Base-by-base conservation (phyloP, 1,140 invertebrate species). In the Drosophila bocqueti region DNA sequence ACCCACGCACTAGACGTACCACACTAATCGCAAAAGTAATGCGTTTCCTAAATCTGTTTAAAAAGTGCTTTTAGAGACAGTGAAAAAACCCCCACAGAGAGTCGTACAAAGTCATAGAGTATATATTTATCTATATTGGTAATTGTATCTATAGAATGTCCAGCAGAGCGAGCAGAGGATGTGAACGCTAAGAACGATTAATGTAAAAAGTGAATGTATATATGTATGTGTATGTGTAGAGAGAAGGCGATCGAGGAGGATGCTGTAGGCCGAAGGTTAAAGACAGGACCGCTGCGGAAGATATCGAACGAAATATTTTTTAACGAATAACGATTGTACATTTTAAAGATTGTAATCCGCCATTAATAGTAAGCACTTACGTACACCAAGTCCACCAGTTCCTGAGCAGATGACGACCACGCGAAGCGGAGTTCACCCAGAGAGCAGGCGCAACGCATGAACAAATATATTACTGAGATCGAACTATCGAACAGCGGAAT, bases 1-100 rank as follows among this genome's bases (percentile, higher is more conserved):
- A 80, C 61, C 85, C 91, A 79, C 91, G 91, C 89, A 82, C 85
- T 87, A 84, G 89, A 92, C 89, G 89, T 85, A 87, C 85, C 74
- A 87, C 85, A 77, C 69, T 92, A 65, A 87, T 91, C 72, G 73
- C 77, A 74, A 91, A 86, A 81, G 83, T 91, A 79, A 91, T 92
- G 67, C 80, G 89, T 76, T 91, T 92, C 86, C 78, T 92, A 52
- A 91, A 90, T 81, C 76, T 92, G 50, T 91, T 92, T 63, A 92
- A 91, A 80, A 92, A 92, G 68, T 92, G 91, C 78, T 92, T 92
- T 80, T 92, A 86, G 69, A 86, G 45, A 79, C 69, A 43, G 59
- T 65, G 69, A 59, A 65, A 59, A 65, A 54, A 55, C 24, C 62
- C 74, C 74, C 64, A 77, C 63, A 77, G 64, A 78, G 49, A 50